Evolutionary conservation across 2,888 invertebrate genomes (phyloP).

Genomic region (Globia sparganii): DNA sequence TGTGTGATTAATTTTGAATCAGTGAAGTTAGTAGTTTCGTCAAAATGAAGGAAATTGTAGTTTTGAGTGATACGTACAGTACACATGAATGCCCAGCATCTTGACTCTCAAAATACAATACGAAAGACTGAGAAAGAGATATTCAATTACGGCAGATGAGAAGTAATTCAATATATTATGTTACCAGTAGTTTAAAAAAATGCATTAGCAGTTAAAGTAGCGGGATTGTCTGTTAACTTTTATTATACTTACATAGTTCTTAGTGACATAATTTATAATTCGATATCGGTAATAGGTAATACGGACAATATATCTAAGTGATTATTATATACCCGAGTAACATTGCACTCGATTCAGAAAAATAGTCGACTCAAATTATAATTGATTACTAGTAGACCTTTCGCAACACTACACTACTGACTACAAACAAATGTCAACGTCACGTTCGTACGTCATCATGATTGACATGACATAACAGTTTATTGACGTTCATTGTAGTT

Average conservation of each 20-base stretch:
- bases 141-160: background rate
- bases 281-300: no score
- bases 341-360: background rate
- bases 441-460: background rate
- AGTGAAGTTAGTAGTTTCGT: background rate
- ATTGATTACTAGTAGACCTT: background rate
- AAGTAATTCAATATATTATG: background rate
- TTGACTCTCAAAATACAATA: background rate
- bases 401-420: background rate
- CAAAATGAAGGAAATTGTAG: background rate
- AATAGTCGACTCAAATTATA: background rate
- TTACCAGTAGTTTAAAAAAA: background rate
- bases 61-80: background rate
- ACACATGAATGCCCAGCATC: background rate
- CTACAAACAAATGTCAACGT: background rate
- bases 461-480: background rate
- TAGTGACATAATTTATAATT: background rate
- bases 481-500: constrained; percentile 11
- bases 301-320: background rate
- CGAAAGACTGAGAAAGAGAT: background rate
- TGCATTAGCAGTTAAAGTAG: background rate
- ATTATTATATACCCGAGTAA: background rate
- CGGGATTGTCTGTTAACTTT: background rate
- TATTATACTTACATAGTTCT: background rate
- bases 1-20: no score